phyloP scores from a whole-genome alignment of 1,140 invertebrate genomes.

The Pygmarrhopalites habei region DNA sequence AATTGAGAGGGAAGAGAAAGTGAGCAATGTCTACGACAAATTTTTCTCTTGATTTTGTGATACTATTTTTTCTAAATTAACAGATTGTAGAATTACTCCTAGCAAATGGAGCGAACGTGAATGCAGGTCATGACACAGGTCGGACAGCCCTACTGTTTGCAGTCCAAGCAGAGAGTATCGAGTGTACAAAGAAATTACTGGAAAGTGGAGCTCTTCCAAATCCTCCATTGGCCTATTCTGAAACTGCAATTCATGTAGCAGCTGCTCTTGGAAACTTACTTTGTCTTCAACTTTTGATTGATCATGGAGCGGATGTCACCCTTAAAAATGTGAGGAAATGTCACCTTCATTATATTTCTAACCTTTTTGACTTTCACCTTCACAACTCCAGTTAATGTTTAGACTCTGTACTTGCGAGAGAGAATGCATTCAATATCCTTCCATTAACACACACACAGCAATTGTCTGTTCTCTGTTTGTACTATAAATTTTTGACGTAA shows the following conservation, averaged over 20 bases:
- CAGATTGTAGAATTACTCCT: constrained; percentile 28
- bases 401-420: no score
- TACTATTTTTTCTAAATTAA: no score
- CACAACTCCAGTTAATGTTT: no score
- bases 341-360: neutral
- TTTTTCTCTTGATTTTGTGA: no score
- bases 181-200: constrained; percentile 30
- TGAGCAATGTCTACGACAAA: no score
- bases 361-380: no score
- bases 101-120: constrained; percentile 29
- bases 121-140: constrained; percentile 32
- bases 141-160: constrained; percentile 34
- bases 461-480: no score
- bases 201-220: constrained; percentile 36
- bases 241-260: constrained; percentile 75
- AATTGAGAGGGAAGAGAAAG: no score
- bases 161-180: constrained; percentile 27
- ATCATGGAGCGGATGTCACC: constrained; percentile 64
- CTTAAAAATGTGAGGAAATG: constrained; percentile 22
- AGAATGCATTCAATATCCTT: no score
- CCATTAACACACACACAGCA: no score
- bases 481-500: no score
- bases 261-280: constrained; percentile 50
- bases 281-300: constrained; percentile 60
- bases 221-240: constrained; percentile 44